Base-by-base conservation (phyloP, 2,113 vertebrate species). In the Tyrannus savana region DNA sequence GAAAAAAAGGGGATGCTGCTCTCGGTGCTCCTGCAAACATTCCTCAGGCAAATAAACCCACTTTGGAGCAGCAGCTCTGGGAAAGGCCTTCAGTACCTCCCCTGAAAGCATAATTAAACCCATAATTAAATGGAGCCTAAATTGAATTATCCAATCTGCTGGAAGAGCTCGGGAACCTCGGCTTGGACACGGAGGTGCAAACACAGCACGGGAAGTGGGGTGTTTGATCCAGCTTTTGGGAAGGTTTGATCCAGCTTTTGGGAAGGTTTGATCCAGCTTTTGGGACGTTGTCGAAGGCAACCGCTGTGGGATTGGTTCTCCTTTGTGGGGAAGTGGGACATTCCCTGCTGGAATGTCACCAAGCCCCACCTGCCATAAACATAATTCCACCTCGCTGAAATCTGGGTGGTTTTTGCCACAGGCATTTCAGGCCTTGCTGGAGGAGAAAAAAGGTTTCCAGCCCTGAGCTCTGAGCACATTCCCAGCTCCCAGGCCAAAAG, bases 341-440 rank as follows among this genome's bases (percentile, higher is more conserved):
- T 24, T n/a, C 0, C 0, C 33, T 6, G 28, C 58, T 23, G 84
- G 77, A 53, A n/a, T 41, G 80, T 33, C n/a, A 33, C 78, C 24
- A 2, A 12, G 46, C 41, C 60, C 76, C 53, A 23, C 37, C 35
- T 4, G 6, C 69, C 0, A 1, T 0, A 18, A 14, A 0, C 33
- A 3, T 3, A 3, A n/a, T 39, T 52, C 35, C 23, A 2, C 3
- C 24, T 39, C 19, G 6, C 47, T 60, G 3, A 11, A 28, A 17
- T 10, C 56, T 23, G 14, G 60, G 8, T 7, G 22, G 7, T 49
- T 25, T 5, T 5, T 28, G 47, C 73, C 37, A 18, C 42, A 42
- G 64, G 23, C 1, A 0, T 7, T 18, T 8, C 52, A 35, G 42
- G 10, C 47, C 81, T 62, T 55, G n/a, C 33, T 52, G 50, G 50